phyloP scores from a whole-genome alignment of 2,113 vertebrate genomes.

The Sitta europaea region DNA sequence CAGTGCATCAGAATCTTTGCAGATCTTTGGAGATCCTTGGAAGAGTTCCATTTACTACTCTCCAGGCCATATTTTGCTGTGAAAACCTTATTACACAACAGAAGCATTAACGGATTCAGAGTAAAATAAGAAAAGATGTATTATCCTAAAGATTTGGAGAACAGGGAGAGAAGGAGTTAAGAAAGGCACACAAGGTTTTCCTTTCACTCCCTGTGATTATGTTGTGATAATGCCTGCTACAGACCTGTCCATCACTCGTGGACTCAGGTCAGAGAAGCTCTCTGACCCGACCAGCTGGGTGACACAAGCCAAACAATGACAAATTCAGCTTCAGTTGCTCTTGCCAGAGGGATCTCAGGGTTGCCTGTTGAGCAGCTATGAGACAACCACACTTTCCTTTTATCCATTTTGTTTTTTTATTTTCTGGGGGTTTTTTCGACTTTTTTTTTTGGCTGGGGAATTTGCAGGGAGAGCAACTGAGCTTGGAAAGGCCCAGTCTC shows the following conservation, averaged over 20 bases:
- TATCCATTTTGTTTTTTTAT: neutral
- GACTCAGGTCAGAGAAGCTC: slow-evolving; percentile 53
- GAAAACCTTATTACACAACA: slow-evolving; percentile 11
- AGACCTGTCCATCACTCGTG: slow-evolving; percentile 55
- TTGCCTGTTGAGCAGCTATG: slow-evolving; percentile 1
- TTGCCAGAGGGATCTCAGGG: slow-evolving; percentile 36
- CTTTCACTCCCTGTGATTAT: slow-evolving; percentile 61
- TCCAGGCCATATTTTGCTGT: neutral
- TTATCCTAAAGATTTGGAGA: slow-evolving; percentile 26
- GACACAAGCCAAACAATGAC: slow-evolving; percentile 61
- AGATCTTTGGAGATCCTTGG: neutral
- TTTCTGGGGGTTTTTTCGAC: neutral
- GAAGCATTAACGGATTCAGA: neutral
- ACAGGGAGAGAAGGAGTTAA: neutral
- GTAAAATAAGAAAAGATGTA: slow-evolving; percentile 39
- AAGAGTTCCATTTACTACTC: neutral
- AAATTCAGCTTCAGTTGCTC: slow-evolving; percentile 60
- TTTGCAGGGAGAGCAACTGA: neutral
- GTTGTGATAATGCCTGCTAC: slow-evolving; percentile 51
- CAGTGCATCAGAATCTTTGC: neutral
- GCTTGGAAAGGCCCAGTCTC: neutral
- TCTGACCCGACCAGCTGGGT: slow-evolving; percentile 53
- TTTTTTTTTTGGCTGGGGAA: neutral
- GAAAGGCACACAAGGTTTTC: slow-evolving; percentile 33
- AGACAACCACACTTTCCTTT: neutral